Base-by-base conservation (phyloP, 2,888 invertebrate genomes). In the Philhelius pedissequus region DNA sequence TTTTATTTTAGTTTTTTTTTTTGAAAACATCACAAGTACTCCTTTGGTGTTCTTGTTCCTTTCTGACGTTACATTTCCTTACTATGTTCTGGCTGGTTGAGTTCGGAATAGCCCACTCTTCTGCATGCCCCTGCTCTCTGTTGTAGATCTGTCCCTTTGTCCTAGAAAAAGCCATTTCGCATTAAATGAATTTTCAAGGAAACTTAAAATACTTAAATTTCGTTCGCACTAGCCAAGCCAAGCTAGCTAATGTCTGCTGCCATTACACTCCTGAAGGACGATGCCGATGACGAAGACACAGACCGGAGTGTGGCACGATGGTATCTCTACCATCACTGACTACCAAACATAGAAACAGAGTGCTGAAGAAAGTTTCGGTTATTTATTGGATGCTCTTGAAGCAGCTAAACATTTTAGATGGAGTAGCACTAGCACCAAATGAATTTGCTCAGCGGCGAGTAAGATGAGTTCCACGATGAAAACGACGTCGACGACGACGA, bases 171-270 rank as follows among this genome's bases (percentile, higher is more conserved):
- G 74, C 70, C 70, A 80, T 71, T 75, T 84, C 75, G 48, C 60
- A 84, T 84, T 80, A 76, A 80, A 84, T 69, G 66, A 84, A 80
- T 80, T 75, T 75, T 45, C 71, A 60, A 40, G 66, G 68, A 76
- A 79, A 76, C 84, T n/a, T 84, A 71, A 80, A 84, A 84, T 76
- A 66, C 70, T 84, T 70, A 80, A 84, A 80, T 68, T 80, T 76
- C 60, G 40, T 76, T 68, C 64, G 84, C 71, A 58, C 80, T 80
- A 80, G 80, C 84, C 54, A 84, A n/a, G n/a, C n/a, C n/a, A n/a
- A n/a, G 79, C 79, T 70, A 84, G 84, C 80, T 84, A 84, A 84
- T 84, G 84, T 68, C 68, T 80, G 68, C 68, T 71, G 64, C 84
- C 75, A 84, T 84, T 84, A 80, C 68, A 76, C 68, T 76, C 64